Evolutionary conservation across 2,888 invertebrate species (phyloP).

Genomic region (Cantharis nigra): DNA sequence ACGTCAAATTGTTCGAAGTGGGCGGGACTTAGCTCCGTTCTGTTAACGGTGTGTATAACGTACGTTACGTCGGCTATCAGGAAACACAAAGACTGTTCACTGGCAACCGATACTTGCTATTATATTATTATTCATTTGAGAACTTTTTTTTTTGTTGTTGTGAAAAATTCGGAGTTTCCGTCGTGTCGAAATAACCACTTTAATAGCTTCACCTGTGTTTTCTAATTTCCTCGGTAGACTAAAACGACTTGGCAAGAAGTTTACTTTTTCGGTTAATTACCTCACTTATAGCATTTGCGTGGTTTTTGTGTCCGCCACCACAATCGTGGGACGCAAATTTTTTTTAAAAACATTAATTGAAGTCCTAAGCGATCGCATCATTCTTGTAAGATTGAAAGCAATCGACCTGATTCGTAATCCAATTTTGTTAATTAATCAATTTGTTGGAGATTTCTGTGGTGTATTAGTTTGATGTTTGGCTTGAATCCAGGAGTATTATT

Average conservation of each 20-base stretch:
- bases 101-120: no score
- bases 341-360: not conserved
- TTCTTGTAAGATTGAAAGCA: slow-evolving; percentile 3
- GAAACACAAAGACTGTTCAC: no score
- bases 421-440: slow-evolving; percentile 35
- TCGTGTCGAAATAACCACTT: no score
- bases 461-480: slow-evolving; percentile 28
- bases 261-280: not conserved
- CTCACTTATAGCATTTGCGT: not conserved
- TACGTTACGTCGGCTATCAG: no score
- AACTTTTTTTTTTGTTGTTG: no score
- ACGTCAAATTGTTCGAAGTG: no score
- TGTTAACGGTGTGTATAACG: no score
- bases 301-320: not conserved
- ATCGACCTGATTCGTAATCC: slow-evolving; percentile 8
- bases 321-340: not conserved
- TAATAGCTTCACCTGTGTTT: no score
- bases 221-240: not conserved
- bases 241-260: not conserved
- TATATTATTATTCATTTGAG: no score
- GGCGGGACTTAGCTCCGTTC: no score
- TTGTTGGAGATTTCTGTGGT: slow-evolving; percentile 28
- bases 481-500: slow-evolving; percentile 25
- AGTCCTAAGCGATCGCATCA: not conserved
- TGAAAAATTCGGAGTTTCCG: no score